Percentiles rank a stretch among this genome's conserved stretches.
Conservation (phyloP, 2,888 invertebrate species). For the Apodemia duryi region DNA sequence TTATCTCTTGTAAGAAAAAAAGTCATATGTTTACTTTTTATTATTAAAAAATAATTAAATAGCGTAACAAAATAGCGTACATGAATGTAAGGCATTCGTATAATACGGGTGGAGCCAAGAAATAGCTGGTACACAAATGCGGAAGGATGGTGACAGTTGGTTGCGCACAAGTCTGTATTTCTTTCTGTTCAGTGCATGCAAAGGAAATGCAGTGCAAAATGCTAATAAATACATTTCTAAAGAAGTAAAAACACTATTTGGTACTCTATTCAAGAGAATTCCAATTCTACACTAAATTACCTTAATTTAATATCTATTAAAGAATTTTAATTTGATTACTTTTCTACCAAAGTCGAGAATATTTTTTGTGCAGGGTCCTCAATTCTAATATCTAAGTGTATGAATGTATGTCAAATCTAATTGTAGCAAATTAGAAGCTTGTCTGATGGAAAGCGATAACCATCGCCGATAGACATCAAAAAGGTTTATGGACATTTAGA, state of each 20-base stretch:
- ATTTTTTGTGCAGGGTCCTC: too few species aligned
- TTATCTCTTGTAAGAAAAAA: too few species aligned
- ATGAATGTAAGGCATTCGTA: neutral
- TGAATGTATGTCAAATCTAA: too few species aligned
- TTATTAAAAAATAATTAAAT: too few species aligned
- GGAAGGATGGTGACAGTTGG: constrained; percentile 1
- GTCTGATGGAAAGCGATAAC: too few species aligned
- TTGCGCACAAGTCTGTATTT: neutral
- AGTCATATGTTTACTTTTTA: too few species aligned
- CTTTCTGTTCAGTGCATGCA: neutral
- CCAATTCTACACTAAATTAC: neutral
- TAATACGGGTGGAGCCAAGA: neutral
- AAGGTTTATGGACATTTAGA: too few species aligned
- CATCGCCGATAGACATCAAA: too few species aligned
- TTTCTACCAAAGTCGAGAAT: too few species aligned
- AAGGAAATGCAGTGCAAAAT: neutral
- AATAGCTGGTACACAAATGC: neutral
- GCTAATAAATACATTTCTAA: neutral
- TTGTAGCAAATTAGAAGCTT: too few species aligned
- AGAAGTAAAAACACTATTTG: neutral
- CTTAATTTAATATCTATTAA: neutral
- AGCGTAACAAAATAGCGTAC: neutral
- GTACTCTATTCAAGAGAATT: neutral
- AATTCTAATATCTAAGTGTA: too few species aligned
- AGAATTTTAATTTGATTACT: neutral